phyloP scores from a whole-genome alignment of 2,113 vertebrate species.

The Panthera uncia region DNA sequence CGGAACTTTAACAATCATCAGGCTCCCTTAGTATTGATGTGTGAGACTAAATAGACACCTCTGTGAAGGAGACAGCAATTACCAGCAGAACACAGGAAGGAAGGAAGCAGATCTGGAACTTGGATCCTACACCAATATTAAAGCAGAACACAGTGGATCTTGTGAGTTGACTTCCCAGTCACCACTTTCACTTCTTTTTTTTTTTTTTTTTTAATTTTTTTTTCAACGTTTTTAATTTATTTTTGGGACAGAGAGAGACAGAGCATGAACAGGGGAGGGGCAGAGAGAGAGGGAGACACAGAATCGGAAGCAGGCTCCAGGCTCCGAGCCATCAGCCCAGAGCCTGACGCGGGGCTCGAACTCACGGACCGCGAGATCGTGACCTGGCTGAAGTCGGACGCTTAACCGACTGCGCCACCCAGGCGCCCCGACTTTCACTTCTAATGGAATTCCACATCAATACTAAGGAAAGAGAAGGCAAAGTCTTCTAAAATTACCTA shows the following conservation, averaged over 20 bases:
- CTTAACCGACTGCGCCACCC: too few relatives aligned
- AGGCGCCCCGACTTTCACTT: too few relatives aligned
- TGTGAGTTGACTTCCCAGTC: neutral
- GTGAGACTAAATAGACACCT: neutral
- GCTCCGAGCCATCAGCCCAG: too few relatives aligned
- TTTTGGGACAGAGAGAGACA: too few relatives aligned
- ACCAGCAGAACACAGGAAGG: neutral
- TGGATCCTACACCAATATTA: neutral
- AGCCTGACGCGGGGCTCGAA: too few relatives aligned
- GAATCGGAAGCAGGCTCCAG: too few relatives aligned
- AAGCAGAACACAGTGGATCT: neutral
- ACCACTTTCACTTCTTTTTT: neutral
- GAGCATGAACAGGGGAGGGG: too few relatives aligned
- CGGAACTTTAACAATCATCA: neutral
- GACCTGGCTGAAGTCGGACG: too few relatives aligned
- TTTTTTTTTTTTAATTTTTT: too few relatives aligned
- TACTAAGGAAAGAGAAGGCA: neutral
- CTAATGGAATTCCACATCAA: neutral
- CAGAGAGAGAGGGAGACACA: too few relatives aligned
- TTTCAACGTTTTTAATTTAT: too few relatives aligned
- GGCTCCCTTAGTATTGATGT: neutral
- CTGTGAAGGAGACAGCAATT: neutral
- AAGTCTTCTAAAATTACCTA: neutral
- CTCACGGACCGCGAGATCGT: too few relatives aligned
- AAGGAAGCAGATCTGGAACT: neutral